Evolutionary conservation across 1,140 invertebrate species (phyloP).

Genomic region (Sminthurides bifidus): DNA sequence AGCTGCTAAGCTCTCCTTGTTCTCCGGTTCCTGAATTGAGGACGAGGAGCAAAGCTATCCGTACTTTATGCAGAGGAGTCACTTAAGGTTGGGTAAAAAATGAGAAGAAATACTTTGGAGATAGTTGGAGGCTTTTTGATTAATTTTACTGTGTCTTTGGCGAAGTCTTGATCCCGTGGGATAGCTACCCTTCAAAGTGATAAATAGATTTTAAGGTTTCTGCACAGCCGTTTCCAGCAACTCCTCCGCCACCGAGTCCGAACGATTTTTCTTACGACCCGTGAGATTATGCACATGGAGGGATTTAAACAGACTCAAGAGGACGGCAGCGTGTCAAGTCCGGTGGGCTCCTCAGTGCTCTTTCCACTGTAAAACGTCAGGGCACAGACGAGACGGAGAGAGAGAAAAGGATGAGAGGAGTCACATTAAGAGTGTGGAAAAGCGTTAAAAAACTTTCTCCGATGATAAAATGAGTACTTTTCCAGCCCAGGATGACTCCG

Average conservation of each 20-base stretch:
- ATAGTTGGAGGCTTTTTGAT: slow-evolving; percentile 24
- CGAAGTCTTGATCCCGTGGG: slow-evolving; percentile 23
- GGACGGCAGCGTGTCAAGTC: no score
- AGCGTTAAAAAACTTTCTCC: no score
- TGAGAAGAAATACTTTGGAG: slow-evolving; percentile 8
- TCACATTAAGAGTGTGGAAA: neutral
- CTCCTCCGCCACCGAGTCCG: neutral
- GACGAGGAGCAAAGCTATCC: no score
- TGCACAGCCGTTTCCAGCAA: slow-evolving; percentile 8
- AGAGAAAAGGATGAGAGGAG: neutral
- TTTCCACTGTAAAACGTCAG: neutral
- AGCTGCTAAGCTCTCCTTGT: no score
- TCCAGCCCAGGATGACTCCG: no score
- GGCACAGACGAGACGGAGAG: neutral
- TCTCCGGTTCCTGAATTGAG: no score
- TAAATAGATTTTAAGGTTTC: slow-evolving; percentile 30
- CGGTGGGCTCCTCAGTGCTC: neutral
- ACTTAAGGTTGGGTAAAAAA: slow-evolving; percentile 7
- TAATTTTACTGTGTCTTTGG: slow-evolving; percentile 25
- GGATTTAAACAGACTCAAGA: no score
- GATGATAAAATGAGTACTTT: no score
- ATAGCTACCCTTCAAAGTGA: slow-evolving; percentile 26
- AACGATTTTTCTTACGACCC: no score
- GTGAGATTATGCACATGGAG: no score
- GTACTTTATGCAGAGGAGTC: no score